Percentiles rank a stretch among this genome's conserved stretches.
Conservation (phyloP, 2,888 invertebrate genomes). For the Pachydiplax longipennis region DNA sequence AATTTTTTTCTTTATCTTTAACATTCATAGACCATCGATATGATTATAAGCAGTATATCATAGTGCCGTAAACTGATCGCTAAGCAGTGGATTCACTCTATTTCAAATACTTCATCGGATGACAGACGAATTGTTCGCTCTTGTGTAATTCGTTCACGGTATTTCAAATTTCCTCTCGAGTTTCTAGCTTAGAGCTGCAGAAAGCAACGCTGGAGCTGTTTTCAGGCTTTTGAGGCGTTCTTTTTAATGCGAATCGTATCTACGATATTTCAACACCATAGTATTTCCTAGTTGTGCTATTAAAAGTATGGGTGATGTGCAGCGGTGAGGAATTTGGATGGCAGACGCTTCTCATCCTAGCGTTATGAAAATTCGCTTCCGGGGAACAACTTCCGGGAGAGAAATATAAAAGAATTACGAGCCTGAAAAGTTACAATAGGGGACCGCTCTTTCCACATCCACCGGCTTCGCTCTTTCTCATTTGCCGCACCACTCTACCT, state of each 20-base stretch:
- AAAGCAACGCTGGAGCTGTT: not conserved
- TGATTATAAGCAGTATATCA: too few species aligned
- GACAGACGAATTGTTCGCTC: not conserved
- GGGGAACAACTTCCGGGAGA: constrained; percentile 4
- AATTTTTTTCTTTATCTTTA: too few species aligned
- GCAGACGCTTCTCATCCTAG: not conserved
- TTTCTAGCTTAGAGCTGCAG: not conserved
- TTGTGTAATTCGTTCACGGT: not conserved
- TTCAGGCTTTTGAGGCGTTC: not conserved
- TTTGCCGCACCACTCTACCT: not conserved
- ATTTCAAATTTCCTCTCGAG: not conserved
- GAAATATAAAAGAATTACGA: not conserved
- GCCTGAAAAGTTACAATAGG: not conserved
- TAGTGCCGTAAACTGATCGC: too few species aligned
- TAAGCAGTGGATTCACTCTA: too few species aligned
- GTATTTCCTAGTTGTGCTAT: not conserved
- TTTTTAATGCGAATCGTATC: not conserved
- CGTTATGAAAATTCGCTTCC: constrained; percentile 30
- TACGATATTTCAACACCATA: not conserved
- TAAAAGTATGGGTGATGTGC: not conserved
- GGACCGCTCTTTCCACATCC: not conserved
- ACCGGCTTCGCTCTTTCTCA: not conserved
- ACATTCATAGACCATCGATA: too few species aligned
- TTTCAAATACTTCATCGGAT: not conserved
- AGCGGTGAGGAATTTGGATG: not conserved